Evolutionary conservation across 2,888 invertebrate species (phyloP), one percentile per base, ranked within the genome.

Genomic region (Apamea monoglypha): DNA sequence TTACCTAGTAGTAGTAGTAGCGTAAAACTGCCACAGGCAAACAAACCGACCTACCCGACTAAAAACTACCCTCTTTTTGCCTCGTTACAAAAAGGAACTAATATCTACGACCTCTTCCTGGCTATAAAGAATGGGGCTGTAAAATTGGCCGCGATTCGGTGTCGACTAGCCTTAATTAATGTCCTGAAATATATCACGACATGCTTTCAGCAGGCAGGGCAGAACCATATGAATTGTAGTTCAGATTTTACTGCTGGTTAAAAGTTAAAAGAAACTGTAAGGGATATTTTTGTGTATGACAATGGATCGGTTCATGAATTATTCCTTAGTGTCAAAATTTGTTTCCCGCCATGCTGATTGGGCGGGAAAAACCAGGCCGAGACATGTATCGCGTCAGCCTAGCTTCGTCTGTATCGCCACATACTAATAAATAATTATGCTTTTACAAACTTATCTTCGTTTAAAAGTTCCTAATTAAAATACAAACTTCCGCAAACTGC

Each of bases 151-250:
- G 29, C 81, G 75, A 82, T 80, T 83, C 84, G 81, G 80, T 78
- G 81, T 75, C 75, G 85, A 78, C 85, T 80, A 76, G 81, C 56
- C 80, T 69, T 89, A 91, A 91, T 88, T 86, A 91, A 91, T 91
- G 86, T 76, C 77, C 80, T 81, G 70, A 84, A 82, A 89, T 91
- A 91, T 90, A 87, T 91, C 88, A 91, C 80, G 81, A 74, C 78
- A 73, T 78, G 85, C 84, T 84, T 81, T 74, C 83, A 68, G 64
- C 85, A 78, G 73, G 82, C 80, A 18, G 68, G 72, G 76, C 71
- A 86, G 76, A 4, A 36, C 70, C 44, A 59, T 80, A 72, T 77
- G 80, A 86, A 71, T 77, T 80, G 75, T 78, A 40, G 44, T 70
- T 73, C 44, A 53, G 47, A 76, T 70, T 76, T 69, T 18, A 66